phyloP scores from a whole-genome alignment of 1,140 invertebrate genomes.

The Gyrodactylus salaris region DNA sequence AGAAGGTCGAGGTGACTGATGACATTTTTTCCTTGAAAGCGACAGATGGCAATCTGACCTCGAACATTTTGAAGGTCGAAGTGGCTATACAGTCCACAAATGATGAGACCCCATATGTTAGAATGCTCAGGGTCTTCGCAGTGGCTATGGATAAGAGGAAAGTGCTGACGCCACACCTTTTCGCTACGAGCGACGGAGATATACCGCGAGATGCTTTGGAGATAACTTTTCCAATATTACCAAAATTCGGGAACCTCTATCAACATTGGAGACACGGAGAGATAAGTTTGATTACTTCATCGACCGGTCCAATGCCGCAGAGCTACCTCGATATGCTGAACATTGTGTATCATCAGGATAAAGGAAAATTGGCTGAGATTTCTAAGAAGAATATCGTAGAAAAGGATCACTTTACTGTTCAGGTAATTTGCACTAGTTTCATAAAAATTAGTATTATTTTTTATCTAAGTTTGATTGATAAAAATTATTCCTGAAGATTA shows the following conservation, averaged over 20 bases:
- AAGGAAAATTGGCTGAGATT: neutral
- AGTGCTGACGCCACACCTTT: neutral
- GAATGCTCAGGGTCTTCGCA: neutral
- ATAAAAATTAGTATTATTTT: too few relatives aligned
- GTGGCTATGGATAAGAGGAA: neutral
- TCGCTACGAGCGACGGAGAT: neutral
- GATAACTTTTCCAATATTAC: neutral
- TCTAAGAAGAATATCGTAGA: neutral
- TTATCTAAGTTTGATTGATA: too few relatives aligned
- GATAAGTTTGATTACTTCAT: neutral
- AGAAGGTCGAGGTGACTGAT: neutral
- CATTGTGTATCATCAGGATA: neutral
- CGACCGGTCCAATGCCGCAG: neutral
- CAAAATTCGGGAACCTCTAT: neutral
- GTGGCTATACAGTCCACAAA: neutral
- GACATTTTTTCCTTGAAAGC: neutral
- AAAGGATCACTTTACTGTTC: neutral
- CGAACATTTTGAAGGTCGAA: neutral
- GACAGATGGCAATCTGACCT: neutral
- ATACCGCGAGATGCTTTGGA: neutral
- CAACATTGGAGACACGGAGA: neutral
- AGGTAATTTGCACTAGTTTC: too few relatives aligned
- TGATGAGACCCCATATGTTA: slow-evolving; percentile 1
- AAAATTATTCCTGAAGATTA: too few relatives aligned
- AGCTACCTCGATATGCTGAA: neutral